Evolutionary conservation across 2,113 vertebrate species (phyloP).

Genomic region (Sylvilagus bachmani): DNA sequence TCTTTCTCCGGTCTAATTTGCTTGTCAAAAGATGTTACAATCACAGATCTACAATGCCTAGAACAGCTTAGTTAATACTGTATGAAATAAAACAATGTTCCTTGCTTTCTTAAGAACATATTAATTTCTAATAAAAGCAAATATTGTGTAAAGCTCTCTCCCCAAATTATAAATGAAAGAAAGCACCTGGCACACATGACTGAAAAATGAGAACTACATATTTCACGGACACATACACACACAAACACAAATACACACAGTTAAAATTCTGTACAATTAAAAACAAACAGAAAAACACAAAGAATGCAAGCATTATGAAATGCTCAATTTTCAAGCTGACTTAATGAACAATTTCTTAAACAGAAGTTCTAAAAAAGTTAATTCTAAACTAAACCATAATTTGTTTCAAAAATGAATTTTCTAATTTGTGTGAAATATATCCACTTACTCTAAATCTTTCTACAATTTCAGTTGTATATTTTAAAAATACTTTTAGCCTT

Average conservation of each 20-base stretch:
- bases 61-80: conserved; percentile 81
- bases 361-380: conserved; percentile 48
- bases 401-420: conserved; percentile 45
- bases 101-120: conserved; percentile 13
- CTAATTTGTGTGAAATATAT: neutral
- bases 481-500: conserved; percentile 5
- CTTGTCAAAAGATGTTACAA: conserved; percentile 96
- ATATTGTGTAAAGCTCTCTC: conserved; percentile 34
- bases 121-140: conserved; percentile 31
- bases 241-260: neutral
- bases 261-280: conserved; percentile 58
- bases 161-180: conserved; percentile 56
- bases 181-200: conserved; percentile 2
- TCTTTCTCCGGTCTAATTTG: conserved; percentile 98
- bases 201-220: conserved; percentile 3
- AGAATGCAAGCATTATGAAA: neutral
- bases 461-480: neutral
- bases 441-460: conserved; percentile 34
- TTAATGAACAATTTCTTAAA: conserved; percentile 35
- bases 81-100: conserved; percentile 75
- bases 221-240: neutral
- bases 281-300: neutral
- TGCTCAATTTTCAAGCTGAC: neutral
- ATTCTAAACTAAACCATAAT: conserved; percentile 39
- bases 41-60: conserved; percentile 90